A percentile compares a stretch with the other conserved stretches of the same genome.
These are phyloP conservation scores for Holothuria scabra DNA, from an alignment of 53 echinoderm and acorn worm genomes.

Conservation along the genomic window DNA sequence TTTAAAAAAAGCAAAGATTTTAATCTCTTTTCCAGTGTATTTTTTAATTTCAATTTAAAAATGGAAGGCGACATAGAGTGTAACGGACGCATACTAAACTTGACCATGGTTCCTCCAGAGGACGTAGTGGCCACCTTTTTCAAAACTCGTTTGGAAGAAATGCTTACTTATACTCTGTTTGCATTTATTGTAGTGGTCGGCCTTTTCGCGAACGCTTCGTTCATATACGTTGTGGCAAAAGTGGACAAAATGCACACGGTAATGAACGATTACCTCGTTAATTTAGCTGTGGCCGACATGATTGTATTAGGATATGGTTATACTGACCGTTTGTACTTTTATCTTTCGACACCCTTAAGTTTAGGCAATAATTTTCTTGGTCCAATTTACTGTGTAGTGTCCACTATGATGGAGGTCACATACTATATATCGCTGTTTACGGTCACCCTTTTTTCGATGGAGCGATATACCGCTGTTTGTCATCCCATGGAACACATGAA, in stretches of 20 bases:
- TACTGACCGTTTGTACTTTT: conserved; percentile 21
- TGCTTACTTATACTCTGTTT: conserved; percentile 22
- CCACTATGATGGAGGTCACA: neutral
- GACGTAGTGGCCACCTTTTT: neutral
- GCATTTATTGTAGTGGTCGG: conserved; percentile 18
- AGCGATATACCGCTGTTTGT: conserved; percentile 30
- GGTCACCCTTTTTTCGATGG: conserved; percentile 20
- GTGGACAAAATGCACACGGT: conserved; percentile 20
- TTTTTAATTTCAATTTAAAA: too few relatives aligned
- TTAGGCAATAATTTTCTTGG: conserved; percentile 7
- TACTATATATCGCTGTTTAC: conserved; percentile 35
- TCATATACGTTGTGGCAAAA: conserved; percentile 20
- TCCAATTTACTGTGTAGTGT: neutral
- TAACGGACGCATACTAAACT: neutral
- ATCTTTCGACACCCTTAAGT: conserved; percentile 14
- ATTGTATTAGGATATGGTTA: conserved; percentile 28
- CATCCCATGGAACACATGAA: conserved; percentile 22
- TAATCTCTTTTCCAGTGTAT: too few relatives aligned
- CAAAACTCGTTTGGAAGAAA: conserved; percentile 1
- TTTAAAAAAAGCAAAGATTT: too few relatives aligned
- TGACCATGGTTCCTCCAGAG: neutral
- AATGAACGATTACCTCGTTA: conserved; percentile 32
- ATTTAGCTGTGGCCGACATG: conserved; percentile 38
- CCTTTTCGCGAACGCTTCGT: neutral
- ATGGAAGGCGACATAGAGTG: neutral